A percentile compares a stretch with the other conserved stretches of the same genome.
phyloP scores from a whole-genome alignment of 2,113 vertebrate species.

The Porphyrio hochstetteri region DNA sequence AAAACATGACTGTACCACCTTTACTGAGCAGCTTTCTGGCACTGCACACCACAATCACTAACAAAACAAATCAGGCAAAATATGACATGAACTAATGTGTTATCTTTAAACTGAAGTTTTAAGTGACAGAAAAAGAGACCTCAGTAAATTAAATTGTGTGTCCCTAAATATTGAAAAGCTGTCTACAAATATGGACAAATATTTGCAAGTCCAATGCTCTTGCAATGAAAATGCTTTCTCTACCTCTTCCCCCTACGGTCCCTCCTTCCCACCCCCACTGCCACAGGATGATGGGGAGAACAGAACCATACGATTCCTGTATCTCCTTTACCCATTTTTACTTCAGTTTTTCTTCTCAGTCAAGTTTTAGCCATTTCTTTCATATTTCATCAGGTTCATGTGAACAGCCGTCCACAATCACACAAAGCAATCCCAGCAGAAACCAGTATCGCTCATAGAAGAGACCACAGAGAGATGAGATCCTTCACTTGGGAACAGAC shows the following conservation, averaged over 20 bases:
- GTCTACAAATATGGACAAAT: neutral
- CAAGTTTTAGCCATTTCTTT: neutral
- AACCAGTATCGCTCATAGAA: neutral
- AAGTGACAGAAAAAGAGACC: neutral
- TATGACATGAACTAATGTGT: neutral
- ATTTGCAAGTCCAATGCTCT: neutral
- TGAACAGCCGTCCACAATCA: neutral
- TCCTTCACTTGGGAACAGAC: neutral
- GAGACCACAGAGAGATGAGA: neutral
- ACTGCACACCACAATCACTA: neutral
- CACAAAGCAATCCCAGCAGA: neutral
- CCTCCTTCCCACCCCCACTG: neutral
- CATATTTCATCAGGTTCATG: neutral
- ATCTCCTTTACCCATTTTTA: neutral
- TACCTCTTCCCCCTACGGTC: neutral
- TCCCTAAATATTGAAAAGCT: neutral
- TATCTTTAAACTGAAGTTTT: neutral
- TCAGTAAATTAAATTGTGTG: neutral
- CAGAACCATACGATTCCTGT: neutral
- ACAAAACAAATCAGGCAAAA: neutral
- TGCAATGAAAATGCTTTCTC: slow-evolving; percentile 8
- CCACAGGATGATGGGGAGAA: neutral
- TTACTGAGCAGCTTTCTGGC: neutral
- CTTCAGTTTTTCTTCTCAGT: neutral
- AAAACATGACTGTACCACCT: rapidly evolving